phyloP scores from a whole-genome alignment of 2,888 invertebrate genomes.

The Portevinia maculata region DNA sequence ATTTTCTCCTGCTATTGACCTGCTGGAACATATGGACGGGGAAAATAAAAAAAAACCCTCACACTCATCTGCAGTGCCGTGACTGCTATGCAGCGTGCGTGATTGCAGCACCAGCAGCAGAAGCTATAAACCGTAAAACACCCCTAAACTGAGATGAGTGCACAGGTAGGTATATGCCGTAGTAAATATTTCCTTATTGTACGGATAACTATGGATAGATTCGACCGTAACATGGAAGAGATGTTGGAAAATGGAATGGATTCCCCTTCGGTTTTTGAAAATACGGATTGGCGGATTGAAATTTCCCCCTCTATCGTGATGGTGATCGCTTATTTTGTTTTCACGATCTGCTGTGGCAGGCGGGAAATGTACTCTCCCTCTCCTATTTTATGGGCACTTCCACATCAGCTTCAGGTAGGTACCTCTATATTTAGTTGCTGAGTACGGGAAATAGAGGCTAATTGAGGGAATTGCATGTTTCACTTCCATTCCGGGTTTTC shows the following conservation, averaged over 20 bases:
- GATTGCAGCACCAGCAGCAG: conserved; percentile 34
- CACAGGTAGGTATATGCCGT: conserved; percentile 30
- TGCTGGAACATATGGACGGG: conserved; percentile 62
- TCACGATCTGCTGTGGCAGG: conserved; percentile 18
- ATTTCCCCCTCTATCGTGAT: conserved; percentile 12
- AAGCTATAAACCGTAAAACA: conserved; percentile 49
- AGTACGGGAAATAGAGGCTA: not conserved
- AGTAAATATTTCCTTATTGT: conserved; percentile 42
- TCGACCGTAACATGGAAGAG: conserved; percentile 54
- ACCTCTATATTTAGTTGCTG: not conserved
- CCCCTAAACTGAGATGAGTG: conserved; percentile 52
- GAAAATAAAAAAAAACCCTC: conserved; percentile 59
- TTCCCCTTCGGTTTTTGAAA: conserved; percentile 48
- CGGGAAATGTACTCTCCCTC: conserved; percentile 24
- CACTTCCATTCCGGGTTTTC: conserved; percentile 44
- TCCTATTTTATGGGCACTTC: not conserved
- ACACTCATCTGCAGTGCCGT: conserved; percentile 39
- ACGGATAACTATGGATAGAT: conserved; percentile 42
- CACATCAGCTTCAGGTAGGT: conserved; percentile 35
- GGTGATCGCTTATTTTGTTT: conserved; percentile 37
- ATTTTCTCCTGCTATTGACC: conserved; percentile 42
- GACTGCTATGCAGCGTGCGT: conserved; percentile 8
- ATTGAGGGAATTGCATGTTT: conserved; percentile 46
- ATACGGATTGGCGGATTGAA: conserved; percentile 61
- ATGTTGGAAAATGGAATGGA: conserved; percentile 27